Evolutionary conservation across 2,888 invertebrate species (phyloP).

Genomic region (Lomographa bimaculata): DNA sequence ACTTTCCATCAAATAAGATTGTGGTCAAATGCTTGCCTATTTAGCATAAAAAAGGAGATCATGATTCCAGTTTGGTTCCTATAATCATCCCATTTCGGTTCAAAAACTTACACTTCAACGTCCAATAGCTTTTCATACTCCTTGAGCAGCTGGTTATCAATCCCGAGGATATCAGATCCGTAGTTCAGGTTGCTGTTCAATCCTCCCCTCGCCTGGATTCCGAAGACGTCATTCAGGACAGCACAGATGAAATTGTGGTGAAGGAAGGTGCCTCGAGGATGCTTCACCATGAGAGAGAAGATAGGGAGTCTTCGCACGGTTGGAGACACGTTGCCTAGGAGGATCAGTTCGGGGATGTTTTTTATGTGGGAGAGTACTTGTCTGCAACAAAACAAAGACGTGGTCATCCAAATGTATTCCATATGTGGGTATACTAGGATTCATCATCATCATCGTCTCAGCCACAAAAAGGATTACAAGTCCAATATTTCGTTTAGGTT

Average conservation of each 20-base stretch:
- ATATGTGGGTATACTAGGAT: no score
- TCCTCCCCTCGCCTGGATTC: constrained; percentile 93
- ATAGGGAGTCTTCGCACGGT: constrained; percentile 89
- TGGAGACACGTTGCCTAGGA: constrained; percentile 88
- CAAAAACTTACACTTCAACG: constrained; percentile 77
- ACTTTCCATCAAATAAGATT: no score
- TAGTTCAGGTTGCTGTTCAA: constrained; percentile 93
- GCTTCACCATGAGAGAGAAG: constrained; percentile 93
- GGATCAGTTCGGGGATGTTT: constrained; percentile 90
- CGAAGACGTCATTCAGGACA: constrained; percentile 95
- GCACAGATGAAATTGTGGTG: constrained; percentile 95
- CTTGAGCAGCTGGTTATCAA: constrained; percentile 89
- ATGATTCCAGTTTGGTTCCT: no score
- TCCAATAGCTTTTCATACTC: constrained; percentile 87
- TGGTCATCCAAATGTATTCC: no score
- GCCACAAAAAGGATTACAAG: no score
- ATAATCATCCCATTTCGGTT: no score
- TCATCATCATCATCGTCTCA: no score
- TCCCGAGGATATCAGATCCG: constrained; percentile 92
- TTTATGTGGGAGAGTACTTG: constrained; percentile 91
- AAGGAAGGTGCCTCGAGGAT: constrained; percentile 91
- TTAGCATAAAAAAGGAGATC: no score
- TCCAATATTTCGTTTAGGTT: no score
- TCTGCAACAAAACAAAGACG: constrained; percentile 76
- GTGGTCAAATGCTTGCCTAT: no score